Evolutionary conservation across 1,140 invertebrate genomes (phyloP).

Genomic region (Arion vulgaris): DNA sequence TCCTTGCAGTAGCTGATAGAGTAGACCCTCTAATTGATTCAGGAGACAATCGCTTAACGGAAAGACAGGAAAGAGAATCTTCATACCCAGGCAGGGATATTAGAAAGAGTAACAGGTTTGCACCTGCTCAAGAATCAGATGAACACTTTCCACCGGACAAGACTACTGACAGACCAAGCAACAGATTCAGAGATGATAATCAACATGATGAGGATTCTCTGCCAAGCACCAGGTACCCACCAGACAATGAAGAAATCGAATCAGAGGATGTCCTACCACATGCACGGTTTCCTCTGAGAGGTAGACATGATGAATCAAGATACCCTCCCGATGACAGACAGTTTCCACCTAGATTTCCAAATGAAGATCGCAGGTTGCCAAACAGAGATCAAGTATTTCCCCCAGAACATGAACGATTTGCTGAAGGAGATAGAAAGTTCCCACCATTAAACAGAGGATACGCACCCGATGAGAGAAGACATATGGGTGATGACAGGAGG

Average conservation of each 20-base stretch:
- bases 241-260: slow-evolving; percentile 13
- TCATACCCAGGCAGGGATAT: neutral
- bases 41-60: neutral
- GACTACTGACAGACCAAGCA: neutral
- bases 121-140: neutral
- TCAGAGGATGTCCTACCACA: neutral
- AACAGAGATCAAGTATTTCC: neutral
- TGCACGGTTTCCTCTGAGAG: slow-evolving; percentile 15
- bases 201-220: neutral
- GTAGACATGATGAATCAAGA: slow-evolving; percentile 15
- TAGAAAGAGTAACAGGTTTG: neutral
- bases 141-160: neutral
- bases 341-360: slow-evolving; percentile 25
- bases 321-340: slow-evolving; percentile 12
- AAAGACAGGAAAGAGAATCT: slow-evolving; percentile 4
- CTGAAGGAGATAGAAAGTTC: neutral
- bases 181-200: neutral
- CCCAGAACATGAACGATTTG: slow-evolving; percentile 12
- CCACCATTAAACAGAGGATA: neutral
- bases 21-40: neutral
- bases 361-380: slow-evolving; percentile 6
- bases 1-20: neutral
- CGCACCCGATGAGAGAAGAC: slow-evolving; percentile 5
- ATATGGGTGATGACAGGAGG: slow-evolving; percentile 1
- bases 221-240: slow-evolving; percentile 33